These are phyloP conservation scores for Galemys pyrenaicus DNA, from an alignment of 2,113 vertebrate species.

Conservation along the genomic window DNA sequence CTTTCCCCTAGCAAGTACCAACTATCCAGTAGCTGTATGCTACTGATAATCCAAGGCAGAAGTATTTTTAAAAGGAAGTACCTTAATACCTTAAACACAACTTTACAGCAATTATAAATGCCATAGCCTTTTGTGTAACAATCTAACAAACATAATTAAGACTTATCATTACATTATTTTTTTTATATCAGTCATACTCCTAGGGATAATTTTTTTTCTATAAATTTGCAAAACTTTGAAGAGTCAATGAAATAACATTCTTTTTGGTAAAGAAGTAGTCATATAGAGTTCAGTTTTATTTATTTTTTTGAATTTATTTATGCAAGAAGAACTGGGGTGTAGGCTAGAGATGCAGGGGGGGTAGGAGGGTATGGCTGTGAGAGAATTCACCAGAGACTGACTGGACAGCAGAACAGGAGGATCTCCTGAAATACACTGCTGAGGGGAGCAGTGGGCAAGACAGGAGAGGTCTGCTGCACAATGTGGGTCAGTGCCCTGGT, in stretches of 20 bases:
- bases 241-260: not conserved
- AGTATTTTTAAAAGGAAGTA: not conserved
- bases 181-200: not conserved
- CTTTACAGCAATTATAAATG: not conserved
- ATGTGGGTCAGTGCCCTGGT: too few species aligned
- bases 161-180: not conserved
- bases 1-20: constrained; percentile 16
- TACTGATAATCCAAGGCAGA: not conserved
- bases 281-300: not conserved
- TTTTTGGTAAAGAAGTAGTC: not conserved
- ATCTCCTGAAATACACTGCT: too few species aligned
- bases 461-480: too few species aligned
- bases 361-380: not conserved
- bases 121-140: not conserved
- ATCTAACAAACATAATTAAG: constrained; percentile 5
- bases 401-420: too few species aligned
- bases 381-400: too few species aligned
- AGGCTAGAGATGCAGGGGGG: too few species aligned
- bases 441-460: too few species aligned
- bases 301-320: not conserved
- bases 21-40: not conserved
- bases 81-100: not conserved
- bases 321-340: too few species aligned
- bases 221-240: constrained; percentile 31
- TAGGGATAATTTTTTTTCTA: not conserved